These are phyloP conservation scores for Stichodactyla helianthus DNA, from an alignment of 64 coral and sea anemone species.

Conservation along the genomic window DNA sequence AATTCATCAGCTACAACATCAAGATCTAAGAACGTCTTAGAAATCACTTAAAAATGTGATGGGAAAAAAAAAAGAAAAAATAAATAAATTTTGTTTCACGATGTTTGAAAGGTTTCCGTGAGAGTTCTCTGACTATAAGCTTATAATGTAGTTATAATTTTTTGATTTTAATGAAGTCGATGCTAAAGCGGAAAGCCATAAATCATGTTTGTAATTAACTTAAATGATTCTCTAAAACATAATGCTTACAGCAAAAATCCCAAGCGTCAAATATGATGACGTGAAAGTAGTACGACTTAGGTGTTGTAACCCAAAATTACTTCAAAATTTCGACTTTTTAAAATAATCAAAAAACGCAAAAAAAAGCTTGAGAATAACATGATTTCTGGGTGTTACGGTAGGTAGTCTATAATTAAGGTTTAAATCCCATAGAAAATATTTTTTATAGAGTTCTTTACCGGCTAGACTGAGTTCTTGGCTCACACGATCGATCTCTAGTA, in stretches of 20 bases:
- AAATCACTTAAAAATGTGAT: background rate
- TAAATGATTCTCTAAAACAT: background rate
- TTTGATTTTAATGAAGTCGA: too few species aligned
- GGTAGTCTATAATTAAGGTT: background rate
- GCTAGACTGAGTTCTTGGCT: conserved; percentile 83
- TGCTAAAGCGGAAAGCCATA: too few species aligned
- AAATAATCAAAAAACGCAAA: background rate
- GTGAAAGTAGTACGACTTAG: background rate
- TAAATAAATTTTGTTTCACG: too few species aligned
- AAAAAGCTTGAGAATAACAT: background rate
- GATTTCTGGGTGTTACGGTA: background rate
- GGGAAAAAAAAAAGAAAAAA: too few species aligned
- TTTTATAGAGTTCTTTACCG: conserved; percentile 43
- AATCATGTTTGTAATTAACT: background rate
- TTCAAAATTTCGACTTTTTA: background rate
- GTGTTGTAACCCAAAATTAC: background rate
- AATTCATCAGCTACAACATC: background rate
- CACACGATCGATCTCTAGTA: conserved; percentile 86
- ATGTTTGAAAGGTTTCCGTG: too few species aligned
- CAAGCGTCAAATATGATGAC: background rate
- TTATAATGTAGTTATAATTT: too few species aligned
- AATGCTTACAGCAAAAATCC: background rate
- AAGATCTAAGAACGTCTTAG: background rate
- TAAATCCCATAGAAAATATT: background rate
- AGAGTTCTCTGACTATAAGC: too few species aligned